A percentile compares a stretch with the other conserved stretches of the same genome.
Evolutionary conservation across 2,797 vertebrate genomes (phyloP).

Genomic region (Siniperca undulata): DNA sequence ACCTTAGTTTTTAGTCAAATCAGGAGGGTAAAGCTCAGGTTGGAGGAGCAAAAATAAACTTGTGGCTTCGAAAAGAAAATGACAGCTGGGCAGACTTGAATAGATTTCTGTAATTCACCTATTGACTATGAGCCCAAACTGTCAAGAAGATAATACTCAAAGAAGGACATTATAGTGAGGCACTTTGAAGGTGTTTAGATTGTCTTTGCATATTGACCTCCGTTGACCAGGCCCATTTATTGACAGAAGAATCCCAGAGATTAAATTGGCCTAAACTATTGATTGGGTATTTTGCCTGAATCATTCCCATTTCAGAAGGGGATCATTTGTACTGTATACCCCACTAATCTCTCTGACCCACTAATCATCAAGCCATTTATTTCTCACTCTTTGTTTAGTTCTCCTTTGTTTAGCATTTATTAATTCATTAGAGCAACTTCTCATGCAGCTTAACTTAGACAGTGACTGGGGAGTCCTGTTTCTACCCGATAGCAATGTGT

Average conservation of each 20-base stretch:
- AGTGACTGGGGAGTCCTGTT: conserved; percentile 78
- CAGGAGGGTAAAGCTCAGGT: background rate
- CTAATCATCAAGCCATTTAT: conserved; percentile 79
- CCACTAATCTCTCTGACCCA: conserved; percentile 81
- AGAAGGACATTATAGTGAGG: conserved; percentile 64
- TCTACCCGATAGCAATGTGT: conserved; percentile 72
- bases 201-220: conserved; percentile 81
- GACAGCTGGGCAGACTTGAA: conserved; percentile 41
- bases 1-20: conserved; percentile 38
- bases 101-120: conserved; percentile 70
- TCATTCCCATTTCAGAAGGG: conserved; percentile 76
- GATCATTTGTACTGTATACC: conserved; percentile 79
- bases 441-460: conserved; percentile 77
- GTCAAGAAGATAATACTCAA: conserved; percentile 59
- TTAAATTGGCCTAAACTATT: conserved; percentile 80
- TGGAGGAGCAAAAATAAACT: conserved; percentile 44
- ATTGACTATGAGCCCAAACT: conserved; percentile 62
- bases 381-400: conserved; percentile 78
- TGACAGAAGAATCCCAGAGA: conserved; percentile 81
- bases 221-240: conserved; percentile 72
- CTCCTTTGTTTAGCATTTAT: conserved; percentile 81
- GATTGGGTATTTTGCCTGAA: conserved; percentile 79
- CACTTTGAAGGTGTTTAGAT: conserved; percentile 76
- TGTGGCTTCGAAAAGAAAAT: conserved; percentile 43
- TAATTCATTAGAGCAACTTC: conserved; percentile 82